Evolutionary conservation across 2,113 vertebrate genomes (phyloP).

Genomic region (Rhabdomys dilectus): DNA sequence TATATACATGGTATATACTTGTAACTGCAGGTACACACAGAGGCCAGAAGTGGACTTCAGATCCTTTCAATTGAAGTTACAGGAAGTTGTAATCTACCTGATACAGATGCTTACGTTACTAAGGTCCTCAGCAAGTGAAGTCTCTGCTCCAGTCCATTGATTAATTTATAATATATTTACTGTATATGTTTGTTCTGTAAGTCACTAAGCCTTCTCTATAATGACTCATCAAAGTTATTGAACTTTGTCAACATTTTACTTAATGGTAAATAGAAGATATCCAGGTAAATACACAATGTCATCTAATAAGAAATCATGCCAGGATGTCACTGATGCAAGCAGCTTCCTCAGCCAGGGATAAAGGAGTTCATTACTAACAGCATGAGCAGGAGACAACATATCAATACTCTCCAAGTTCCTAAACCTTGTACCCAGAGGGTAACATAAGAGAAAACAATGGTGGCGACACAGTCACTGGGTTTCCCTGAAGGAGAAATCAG

Average conservation of each 20-base stretch:
- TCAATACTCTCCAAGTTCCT: neutral
- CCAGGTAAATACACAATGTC: neutral
- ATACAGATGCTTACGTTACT: neutral
- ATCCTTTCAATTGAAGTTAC: neutral
- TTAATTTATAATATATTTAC: neutral
- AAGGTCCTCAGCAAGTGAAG: neutral
- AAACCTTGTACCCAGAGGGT: neutral
- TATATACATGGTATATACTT: neutral
- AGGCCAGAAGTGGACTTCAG: neutral
- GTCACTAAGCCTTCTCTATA: neutral
- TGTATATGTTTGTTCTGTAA: neutral
- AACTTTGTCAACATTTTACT: constrained; percentile 28
- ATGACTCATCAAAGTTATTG: neutral
- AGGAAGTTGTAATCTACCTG: neutral
- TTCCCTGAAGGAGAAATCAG: neutral
- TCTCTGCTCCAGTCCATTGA: no score
- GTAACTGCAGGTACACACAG: neutral
- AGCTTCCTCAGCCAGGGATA: neutral
- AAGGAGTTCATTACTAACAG: neutral
- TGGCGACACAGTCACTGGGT: no score
- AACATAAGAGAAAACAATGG: neutral
- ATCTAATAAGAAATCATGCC: neutral
- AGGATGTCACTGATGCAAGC: neutral
- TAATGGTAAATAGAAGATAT: neutral
- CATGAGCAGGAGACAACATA: neutral